Conservation (phyloP, 2,888 invertebrate genomes). For the Andrena dorsata region DNA sequence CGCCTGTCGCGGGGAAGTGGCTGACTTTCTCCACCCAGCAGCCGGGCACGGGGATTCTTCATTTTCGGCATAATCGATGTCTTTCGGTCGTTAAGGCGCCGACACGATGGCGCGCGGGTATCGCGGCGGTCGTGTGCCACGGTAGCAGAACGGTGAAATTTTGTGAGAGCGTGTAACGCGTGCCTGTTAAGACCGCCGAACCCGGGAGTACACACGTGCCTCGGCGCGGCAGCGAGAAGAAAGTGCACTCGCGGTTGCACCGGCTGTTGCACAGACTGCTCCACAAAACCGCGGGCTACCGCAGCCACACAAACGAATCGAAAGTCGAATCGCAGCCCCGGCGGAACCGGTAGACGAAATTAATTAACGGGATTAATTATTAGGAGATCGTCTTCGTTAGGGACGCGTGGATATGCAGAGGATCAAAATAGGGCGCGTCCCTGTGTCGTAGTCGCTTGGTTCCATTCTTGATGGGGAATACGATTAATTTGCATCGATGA, state of each 20-base stretch:
- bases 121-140: conserved; percentile 38
- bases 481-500: conserved; percentile 4
- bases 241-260: conserved; percentile 72
- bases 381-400: conserved; percentile 31
- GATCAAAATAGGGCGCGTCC: conserved; percentile 3
- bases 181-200: conserved; percentile 67
- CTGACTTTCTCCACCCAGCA: conserved; percentile 58
- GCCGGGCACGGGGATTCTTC: conserved; percentile 46
- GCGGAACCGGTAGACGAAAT: conserved; percentile 47
- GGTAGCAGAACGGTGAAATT: conserved; percentile 66
- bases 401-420: conserved; percentile 9
- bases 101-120: conserved; percentile 2
- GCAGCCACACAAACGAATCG: conserved; percentile 66
- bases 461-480: neutral
- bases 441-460: conserved; percentile 4
- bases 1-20: neutral
- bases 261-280: conserved; percentile 73
- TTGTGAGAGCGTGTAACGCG: conserved; percentile 69
- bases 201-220: conserved; percentile 67
- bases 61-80: conserved; percentile 65
- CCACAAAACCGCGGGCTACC: conserved; percentile 70
- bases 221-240: conserved; percentile 63
- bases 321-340: conserved; percentile 63
- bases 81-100: conserved; percentile 46
- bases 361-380: conserved; percentile 61